A percentile compares a stretch with the other conserved stretches of the same genome.
Evolutionary conservation across 2,113 vertebrate species (phyloP).

Genomic region (Pelecanoides urinatrix): DNA sequence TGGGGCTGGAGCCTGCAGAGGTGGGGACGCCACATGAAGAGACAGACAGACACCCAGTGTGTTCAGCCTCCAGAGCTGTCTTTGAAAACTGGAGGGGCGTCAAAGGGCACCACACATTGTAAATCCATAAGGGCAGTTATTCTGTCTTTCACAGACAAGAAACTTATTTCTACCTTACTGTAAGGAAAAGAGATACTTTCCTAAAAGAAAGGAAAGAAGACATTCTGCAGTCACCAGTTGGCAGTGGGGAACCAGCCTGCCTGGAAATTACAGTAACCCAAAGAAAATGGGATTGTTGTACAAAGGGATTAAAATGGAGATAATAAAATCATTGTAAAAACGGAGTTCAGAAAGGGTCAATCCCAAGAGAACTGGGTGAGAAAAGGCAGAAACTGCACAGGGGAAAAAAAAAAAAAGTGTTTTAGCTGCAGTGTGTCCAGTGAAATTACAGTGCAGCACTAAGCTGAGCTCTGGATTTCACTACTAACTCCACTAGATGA

Average conservation of each 20-base stretch:
- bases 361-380: background rate
- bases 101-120: background rate
- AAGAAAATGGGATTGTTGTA: background rate
- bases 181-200: background rate
- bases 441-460: background rate
- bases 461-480: background rate
- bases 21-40: background rate
- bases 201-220: background rate
- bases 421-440: background rate
- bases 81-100: background rate
- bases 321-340: background rate
- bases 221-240: background rate
- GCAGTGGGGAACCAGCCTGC: background rate
- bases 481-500: conserved; percentile 54
- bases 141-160: background rate
- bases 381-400: background rate
- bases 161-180: background rate
- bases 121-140: background rate
- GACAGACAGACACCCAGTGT: rapidly evolving
- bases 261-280: background rate
- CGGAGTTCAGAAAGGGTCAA: background rate
- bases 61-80: background rate
- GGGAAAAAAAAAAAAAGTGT: too few species aligned
- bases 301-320: background rate
- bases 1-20: background rate